A percentile compares a stretch with the other conserved stretches of the same genome.
These are phyloP conservation scores for Chloromyia formosa DNA, from an alignment of 2,888 invertebrate genomes.

Conservation along the genomic window DNA sequence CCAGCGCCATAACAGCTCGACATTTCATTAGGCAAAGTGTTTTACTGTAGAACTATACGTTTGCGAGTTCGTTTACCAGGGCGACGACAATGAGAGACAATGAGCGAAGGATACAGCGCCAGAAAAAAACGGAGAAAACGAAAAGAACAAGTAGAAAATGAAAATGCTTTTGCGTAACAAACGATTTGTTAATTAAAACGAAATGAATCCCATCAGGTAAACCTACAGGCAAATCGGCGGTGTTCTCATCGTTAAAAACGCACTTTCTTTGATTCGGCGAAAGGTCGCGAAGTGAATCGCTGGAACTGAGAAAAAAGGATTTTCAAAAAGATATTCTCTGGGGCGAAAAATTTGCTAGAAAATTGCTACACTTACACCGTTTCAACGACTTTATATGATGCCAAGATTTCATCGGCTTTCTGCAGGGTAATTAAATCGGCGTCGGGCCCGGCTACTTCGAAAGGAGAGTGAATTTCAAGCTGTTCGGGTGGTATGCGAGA, in stretches of 20 bases:
- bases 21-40: conserved; percentile 63
- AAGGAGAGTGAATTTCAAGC: conserved; percentile 61
- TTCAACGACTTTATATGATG: conserved; percentile 60
- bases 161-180: too few species aligned
- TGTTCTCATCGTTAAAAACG: conserved; percentile 66
- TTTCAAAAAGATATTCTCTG: background rate
- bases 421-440: conserved; percentile 54
- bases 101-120: background rate
- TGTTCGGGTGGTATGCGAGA: conserved; percentile 48
- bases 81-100: too few species aligned
- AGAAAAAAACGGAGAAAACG: background rate
- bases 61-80: background rate
- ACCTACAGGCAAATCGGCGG: conserved; percentile 60
- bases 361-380: conserved; percentile 57
- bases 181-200: background rate
- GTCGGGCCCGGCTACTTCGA: conserved; percentile 58
- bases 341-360: conserved; percentile 7
- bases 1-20: conserved; percentile 65
- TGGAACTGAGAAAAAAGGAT: conserved; percentile 40
- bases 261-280: conserved; percentile 65
- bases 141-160: too few species aligned
- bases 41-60: conserved; percentile 58
- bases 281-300: conserved; percentile 59
- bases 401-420: conserved; percentile 60
- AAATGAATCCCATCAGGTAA: background rate